Percentiles rank a stretch among this genome's conserved stretches.
These are phyloP conservation scores for Lasioglossum zephyrum DNA, from an alignment of 2,888 invertebrate species.

Conservation along the genomic window DNA sequence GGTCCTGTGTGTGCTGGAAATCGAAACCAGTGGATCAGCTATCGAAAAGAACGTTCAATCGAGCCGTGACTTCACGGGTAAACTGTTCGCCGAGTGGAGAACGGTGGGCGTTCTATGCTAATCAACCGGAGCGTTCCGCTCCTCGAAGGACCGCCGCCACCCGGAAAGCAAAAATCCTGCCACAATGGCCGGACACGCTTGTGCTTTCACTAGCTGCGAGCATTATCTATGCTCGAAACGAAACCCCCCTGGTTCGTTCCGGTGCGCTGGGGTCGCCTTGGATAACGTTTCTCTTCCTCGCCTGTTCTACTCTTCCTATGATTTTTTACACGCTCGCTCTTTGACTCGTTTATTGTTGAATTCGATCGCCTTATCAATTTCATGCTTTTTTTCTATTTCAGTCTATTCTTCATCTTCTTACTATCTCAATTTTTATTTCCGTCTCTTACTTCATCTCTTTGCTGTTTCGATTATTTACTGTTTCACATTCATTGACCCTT, in stretches of 20 bases:
- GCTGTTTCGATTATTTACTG: neutral
- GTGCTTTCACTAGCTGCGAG: slow-evolving; percentile 48
- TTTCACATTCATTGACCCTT: neutral
- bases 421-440: neutral
- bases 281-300: neutral
- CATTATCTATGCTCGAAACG: slow-evolving; percentile 47
- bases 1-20: slow-evolving; percentile 16
- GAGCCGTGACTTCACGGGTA: slow-evolving; percentile 60
- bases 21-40: slow-evolving; percentile 27
- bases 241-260: slow-evolving; percentile 35
- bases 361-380: neutral
- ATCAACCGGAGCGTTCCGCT: slow-evolving; percentile 53
- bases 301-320: neutral
- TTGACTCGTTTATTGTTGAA: neutral
- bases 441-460: neutral
- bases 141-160: slow-evolving; percentile 38
- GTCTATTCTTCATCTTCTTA: neutral
- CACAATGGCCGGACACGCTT: slow-evolving; percentile 44
- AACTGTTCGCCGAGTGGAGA: slow-evolving; percentile 20
- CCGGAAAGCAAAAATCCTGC: slow-evolving; percentile 38
- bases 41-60: slow-evolving; percentile 37
- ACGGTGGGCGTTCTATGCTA: slow-evolving; percentile 65
- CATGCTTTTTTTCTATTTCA: neutral
- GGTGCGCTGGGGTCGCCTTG: slow-evolving; percentile 21
- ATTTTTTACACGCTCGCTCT: neutral